These are phyloP conservation scores for Oxyteleia sp. DNA, from an alignment of 2,888 invertebrate genomes.

Conservation along the genomic window DNA sequence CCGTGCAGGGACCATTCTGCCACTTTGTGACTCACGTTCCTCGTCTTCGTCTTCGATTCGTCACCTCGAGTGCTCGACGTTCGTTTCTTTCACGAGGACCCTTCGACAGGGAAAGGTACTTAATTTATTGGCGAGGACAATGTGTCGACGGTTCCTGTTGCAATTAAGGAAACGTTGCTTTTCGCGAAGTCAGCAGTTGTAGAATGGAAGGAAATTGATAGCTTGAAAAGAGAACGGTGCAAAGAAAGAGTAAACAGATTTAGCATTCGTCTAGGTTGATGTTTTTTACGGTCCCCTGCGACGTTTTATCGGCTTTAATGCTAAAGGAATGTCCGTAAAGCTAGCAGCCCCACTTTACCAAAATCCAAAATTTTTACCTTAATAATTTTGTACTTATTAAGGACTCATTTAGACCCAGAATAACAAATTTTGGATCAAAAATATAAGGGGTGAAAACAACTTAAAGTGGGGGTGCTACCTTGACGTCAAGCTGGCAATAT, in stretches of 20 bases:
- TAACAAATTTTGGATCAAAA: too few species aligned
- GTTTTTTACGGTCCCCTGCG: not conserved
- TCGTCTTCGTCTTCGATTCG: slow-evolving; percentile 63
- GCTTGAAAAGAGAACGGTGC: not conserved
- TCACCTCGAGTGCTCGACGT: slow-evolving; percentile 52
- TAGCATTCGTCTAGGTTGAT: not conserved
- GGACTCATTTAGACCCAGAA: too few species aligned
- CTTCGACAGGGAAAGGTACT: slow-evolving; percentile 27
- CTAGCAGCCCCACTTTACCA: too few species aligned
- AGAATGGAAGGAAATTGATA: not conserved
- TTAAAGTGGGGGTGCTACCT: too few species aligned
- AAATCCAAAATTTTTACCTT: too few species aligned
- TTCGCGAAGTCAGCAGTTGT: not conserved
- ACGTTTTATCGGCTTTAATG: too few species aligned
- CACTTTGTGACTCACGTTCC: slow-evolving; percentile 42
- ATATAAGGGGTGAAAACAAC: too few species aligned
- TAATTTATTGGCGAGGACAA: slow-evolving; percentile 43
- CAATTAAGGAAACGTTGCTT: not conserved
- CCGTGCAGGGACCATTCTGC: slow-evolving; percentile 54
- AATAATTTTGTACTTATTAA: too few species aligned
- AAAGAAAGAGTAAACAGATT: not conserved
- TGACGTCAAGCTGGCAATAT: too few species aligned
- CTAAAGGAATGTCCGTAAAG: too few species aligned
- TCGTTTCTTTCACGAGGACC: slow-evolving; percentile 45
- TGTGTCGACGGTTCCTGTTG: not conserved